Base-by-base conservation (phyloP, 2,113 vertebrate genomes). In the Alethe diademata region DNA sequence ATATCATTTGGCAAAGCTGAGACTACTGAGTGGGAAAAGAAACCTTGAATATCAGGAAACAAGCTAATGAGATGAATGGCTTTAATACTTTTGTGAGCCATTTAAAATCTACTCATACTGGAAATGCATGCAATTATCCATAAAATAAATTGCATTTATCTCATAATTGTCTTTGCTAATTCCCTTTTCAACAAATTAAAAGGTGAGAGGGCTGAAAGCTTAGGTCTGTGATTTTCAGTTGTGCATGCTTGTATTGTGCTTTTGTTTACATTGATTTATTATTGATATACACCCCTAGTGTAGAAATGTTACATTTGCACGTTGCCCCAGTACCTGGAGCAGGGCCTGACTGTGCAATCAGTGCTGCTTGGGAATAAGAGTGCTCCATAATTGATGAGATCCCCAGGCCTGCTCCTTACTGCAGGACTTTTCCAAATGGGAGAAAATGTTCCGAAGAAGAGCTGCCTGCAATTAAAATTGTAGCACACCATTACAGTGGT, bases 161-260 rank as follows among this genome's bases (percentile, higher is more conserved):
- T 91, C 69, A 64, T 71, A 80, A 78, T 84, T 84, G 60, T 79
- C 60, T 95, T 83, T 75, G 72, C 54, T 96, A 78, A 94, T 86
- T 80, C 88, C 23, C 40, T 92, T 85, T 94, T 26, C 15, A 83
- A 56, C 33, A 93, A 94, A 94, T 82, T 69, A 54, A 87, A 84
- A 95, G 91, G 86, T 92, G 88, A 93, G 70, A 81, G 43, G 51
- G n/a, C 43, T 93, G 72, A 75, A 81, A 33, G 25, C 76, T 80
- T 60, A 33, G 0, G 0, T 81, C 91, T 65, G 1, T 12, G 5
- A 60, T 81, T 90, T 91, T 64, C 70, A 69, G 62, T 11, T 38
- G 36, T 20, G 31, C 15, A 3, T 50, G 33, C 42, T 73, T 40
- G 2, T 50, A 20, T 22, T 54, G 62, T 61, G 22, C 38, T n/a